Base-by-base conservation (phyloP, 64 coral and sea anemone genomes). In the Astreopora myriophthalma region DNA sequence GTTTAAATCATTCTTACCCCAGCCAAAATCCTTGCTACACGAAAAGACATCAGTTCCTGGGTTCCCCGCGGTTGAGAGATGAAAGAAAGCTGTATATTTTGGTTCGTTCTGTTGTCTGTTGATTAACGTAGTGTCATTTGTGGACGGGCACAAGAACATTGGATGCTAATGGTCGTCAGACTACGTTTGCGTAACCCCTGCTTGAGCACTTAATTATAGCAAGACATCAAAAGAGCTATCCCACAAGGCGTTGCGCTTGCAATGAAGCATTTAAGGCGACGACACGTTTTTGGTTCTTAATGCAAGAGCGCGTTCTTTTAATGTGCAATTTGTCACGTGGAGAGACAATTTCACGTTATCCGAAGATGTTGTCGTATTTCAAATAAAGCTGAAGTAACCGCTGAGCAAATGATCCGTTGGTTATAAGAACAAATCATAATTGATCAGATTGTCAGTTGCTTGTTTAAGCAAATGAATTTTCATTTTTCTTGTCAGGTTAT, bases 1-100 rank as follows among this genome's bases (percentile, higher is more conserved):
- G 13, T 57, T 10, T 20, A 48, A 76, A 17, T 46, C 8, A n/a
- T 48, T n/a, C 79, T 83, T 83, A 83, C 79, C 79, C 19, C 75
- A 55, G 27, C 4, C n/a, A 24, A 57, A 55, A 49, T 79, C 75
- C 6, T 57, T 17, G 0, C 23, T 31, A 12, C 27, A 46, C 26
- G 5, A 55, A 79, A 31, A 20, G 7, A 11, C 75, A 32, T 79
- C 13, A 55, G 51, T 33, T 29, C 55, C 25, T 29, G 26, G 24
- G 27, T 31, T 28, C 26, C 46, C 25, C 75, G 32, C 44, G 3
- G 27, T 46, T 55, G 6, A 30, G 1, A 52, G n/a, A 51, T 37
- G 16, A 37, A 37, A 22, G 3, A 73, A 73, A 73, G 29, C 20
- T 73, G 19, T 34, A 73, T 2, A 3, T 73, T 36, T 0, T 38